Evolutionary conservation across 2,113 vertebrate species (phyloP), one percentile per base, ranked within the genome.

Genomic region (Poeciliopsis prolifica): DNA sequence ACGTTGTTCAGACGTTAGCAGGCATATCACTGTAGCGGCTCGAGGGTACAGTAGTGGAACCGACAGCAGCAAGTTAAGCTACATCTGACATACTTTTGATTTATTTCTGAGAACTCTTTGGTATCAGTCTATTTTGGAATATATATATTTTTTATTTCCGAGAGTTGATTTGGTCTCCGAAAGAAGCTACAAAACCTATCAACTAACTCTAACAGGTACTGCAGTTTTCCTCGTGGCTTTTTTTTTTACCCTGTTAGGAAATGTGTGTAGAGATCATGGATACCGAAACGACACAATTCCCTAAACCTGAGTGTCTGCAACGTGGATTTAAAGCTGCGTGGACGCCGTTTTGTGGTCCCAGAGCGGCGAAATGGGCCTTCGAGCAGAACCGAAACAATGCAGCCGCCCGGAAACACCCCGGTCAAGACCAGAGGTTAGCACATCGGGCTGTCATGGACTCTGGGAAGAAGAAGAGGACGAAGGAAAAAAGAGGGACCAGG

Each of bases 181-280:
- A 4, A n/a, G 9, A 68, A n/a, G 19, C 15, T 37, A 8, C 10
- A 4, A 48, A 77, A 51, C 1, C n/a, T 8, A 28, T 2, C 0
- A 28, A 65, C 29, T 79, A 51, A 37, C 4, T 37, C 54, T 15
- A 1, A 0, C 1, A 0, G 51, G 1, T 74, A 51, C 44, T 44
- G 24, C 22, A 58, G 22, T n/a, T 58, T 58, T 24, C 8, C 22
- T 58, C 51, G 51, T 58, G 51, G 24, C 26, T 2, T 3, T 26
- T 1, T 7, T 0, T 0, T 0, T 7, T 7, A 12, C 61, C 70
- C 68, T 8, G 1, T 42, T 74, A 10, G 44, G 90, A 79, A 8
- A 93, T 93, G 91, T 93, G 82, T 66, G 0, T 70, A 0, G 70
- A 84, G 17, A 72, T 15, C 0, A 92, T 92, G 92, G 71, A 80